Conservation (phyloP, 2,888 invertebrate species). For the Caenorhabditis sulstoni region DNA sequence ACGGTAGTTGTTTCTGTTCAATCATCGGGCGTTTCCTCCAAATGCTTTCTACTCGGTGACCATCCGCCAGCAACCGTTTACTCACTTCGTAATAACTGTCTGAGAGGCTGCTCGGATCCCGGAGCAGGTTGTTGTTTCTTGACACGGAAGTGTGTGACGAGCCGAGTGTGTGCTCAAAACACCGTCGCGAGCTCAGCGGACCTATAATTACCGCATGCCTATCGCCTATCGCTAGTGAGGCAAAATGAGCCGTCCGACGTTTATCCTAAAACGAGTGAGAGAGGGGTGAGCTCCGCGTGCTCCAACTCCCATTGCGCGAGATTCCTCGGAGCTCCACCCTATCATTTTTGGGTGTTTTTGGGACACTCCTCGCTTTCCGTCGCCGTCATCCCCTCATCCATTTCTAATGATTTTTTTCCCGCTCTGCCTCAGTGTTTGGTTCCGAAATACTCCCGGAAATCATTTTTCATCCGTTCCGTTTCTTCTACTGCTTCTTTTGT, state of each 20-base stretch:
- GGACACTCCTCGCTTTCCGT: not conserved
- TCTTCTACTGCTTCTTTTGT: not conserved
- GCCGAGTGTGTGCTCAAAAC: slow-evolving; percentile 22
- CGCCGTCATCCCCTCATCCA: slow-evolving; percentile 31
- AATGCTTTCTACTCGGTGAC: no score
- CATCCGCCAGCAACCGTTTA: no score
- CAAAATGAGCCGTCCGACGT: slow-evolving; percentile 30
- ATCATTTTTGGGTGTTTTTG: slow-evolving; percentile 20
- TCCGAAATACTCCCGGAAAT: slow-evolving; percentile 23
- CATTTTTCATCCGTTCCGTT: slow-evolving; percentile 23
- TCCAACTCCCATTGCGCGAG: slow-evolving; percentile 6
- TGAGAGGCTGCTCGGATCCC: no score
- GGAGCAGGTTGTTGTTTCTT: slow-evolving; percentile 14
- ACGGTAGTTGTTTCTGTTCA: slow-evolving; percentile 2
- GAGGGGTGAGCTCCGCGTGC: not conserved
- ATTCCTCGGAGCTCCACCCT: slow-evolving; percentile 19
- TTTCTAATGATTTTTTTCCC: slow-evolving; percentile 43
- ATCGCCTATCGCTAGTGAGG: slow-evolving; percentile 15
- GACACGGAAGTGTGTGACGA: slow-evolving; percentile 27
- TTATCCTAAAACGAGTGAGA: slow-evolving; percentile 21
- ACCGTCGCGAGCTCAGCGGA: slow-evolving; percentile 15
- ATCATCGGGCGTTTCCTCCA: no score
- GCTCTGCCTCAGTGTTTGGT: slow-evolving; percentile 33
- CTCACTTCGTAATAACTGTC: no score
- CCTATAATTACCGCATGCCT: slow-evolving; percentile 37